phyloP scores from a whole-genome alignment of 2,888 invertebrate genomes.

The Agrochola litura region DNA sequence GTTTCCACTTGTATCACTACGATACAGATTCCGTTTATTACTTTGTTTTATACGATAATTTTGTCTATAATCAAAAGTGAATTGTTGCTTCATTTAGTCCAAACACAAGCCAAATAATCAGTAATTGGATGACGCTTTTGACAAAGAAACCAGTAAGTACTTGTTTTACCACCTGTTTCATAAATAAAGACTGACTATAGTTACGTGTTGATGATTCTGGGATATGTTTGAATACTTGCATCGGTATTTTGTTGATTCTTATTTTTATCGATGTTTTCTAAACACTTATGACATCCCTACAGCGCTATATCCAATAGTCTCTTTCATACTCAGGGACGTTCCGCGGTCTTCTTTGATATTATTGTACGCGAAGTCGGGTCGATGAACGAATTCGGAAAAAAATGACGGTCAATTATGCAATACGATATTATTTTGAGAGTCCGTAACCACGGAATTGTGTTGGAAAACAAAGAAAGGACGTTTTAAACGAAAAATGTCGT shows the following conservation, averaged over 20 bases:
- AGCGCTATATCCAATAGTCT: slow-evolving; percentile 78
- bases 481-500: slow-evolving; percentile 77
- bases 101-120: background rate
- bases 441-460: slow-evolving; percentile 61
- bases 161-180: background rate
- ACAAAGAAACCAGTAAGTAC: background rate
- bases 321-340: slow-evolving; percentile 80
- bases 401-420: slow-evolving; percentile 77
- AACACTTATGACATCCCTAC: slow-evolving; percentile 52
- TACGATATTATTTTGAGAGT: slow-evolving; percentile 66
- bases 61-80: background rate
- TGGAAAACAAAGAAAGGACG: slow-evolving; percentile 67
- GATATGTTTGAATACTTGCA: background rate
- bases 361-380: slow-evolving; percentile 78
- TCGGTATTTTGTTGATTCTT: slow-evolving; percentile 18
- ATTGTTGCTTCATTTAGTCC: background rate
- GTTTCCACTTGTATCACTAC: background rate
- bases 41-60: background rate
- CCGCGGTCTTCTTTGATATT: slow-evolving; percentile 83
- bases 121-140: background rate
- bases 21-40: background rate
- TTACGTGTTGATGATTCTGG: background rate
- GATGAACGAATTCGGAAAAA: slow-evolving; percentile 79
- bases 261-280: slow-evolving; percentile 55
- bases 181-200: background rate